These are phyloP conservation scores for Drosophila repletoides DNA, from an alignment of 1,140 invertebrate species.

Conservation along the genomic window DNA sequence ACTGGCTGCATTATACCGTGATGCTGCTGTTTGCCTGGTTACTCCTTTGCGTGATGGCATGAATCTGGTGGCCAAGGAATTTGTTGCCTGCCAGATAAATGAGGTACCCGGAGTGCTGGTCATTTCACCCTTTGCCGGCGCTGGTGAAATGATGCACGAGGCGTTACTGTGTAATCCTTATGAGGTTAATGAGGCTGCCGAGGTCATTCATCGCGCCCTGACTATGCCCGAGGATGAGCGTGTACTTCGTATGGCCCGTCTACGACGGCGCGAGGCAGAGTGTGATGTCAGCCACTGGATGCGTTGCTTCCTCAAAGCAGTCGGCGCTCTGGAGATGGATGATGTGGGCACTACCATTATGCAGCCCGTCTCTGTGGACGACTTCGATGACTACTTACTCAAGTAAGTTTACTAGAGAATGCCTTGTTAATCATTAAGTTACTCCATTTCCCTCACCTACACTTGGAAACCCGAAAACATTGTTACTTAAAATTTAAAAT, in stretches of 20 bases:
- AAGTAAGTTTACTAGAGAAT: conserved; percentile 88
- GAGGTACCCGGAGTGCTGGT: conserved; percentile 93
- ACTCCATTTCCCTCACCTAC: too few relatives aligned
- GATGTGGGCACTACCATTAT: conserved; percentile 91
- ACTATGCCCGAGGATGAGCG: conserved; percentile 95
- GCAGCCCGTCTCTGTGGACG: conserved; percentile 92
- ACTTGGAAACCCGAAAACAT: too few relatives aligned
- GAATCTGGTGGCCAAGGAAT: conserved; percentile 97
- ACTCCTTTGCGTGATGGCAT: conserved; percentile 95
- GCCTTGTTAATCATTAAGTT: not conserved
- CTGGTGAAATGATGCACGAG: conserved; percentile 95
- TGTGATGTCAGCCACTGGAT: conserved; percentile 96
- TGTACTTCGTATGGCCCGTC: conserved; percentile 92
- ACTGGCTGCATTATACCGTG: conserved; percentile 92
- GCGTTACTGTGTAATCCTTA: conserved; percentile 95
- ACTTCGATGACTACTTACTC: conserved; percentile 93
- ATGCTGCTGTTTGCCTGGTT: conserved; percentile 92
- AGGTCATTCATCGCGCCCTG: conserved; percentile 92
- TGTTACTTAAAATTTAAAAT: too few relatives aligned
- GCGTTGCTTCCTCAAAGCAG: conserved; percentile 92
- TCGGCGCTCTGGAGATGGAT: conserved; percentile 92
- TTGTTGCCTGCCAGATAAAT: conserved; percentile 95
- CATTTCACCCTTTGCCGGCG: conserved; percentile 94
- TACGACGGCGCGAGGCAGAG: conserved; percentile 90
- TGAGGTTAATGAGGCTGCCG: conserved; percentile 93